A percentile compares a stretch with the other conserved stretches of the same genome.
Conservation (phyloP, 1,140 invertebrate species). For the Bombyx mandarina region DNA sequence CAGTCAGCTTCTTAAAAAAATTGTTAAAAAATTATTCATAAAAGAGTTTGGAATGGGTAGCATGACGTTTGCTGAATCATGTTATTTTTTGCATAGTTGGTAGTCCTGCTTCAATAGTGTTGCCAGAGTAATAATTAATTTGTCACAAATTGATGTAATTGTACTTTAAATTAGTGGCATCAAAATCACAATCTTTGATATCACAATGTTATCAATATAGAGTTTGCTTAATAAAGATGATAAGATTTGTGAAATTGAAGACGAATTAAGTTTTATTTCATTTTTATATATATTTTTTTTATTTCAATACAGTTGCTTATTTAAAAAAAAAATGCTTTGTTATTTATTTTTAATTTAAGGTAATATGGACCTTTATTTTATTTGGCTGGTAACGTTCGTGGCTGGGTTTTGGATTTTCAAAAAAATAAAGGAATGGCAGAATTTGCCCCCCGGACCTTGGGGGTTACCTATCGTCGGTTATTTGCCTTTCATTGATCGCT, state of each 20-base stretch:
- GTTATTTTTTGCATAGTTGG: not conserved
- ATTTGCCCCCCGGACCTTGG: conserved; percentile 82
- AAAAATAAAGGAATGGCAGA: conserved; percentile 47
- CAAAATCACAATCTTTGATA: too few relatives aligned
- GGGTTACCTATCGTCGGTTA: conserved; percentile 85
- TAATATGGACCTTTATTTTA: conserved; percentile 47
- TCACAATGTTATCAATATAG: too few relatives aligned
- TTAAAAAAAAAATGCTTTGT: not conserved
- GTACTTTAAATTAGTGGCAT: too few relatives aligned
- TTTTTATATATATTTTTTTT: too few relatives aligned
- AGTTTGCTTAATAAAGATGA: too few relatives aligned
- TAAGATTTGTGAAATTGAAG: too few relatives aligned
- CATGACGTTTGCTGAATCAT: not conserved
- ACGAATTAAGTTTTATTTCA: too few relatives aligned
- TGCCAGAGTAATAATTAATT: not conserved
- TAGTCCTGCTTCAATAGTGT: not conserved
- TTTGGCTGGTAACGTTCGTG: conserved; percentile 46
- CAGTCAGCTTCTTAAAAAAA: too few relatives aligned
- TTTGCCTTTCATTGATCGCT: conserved; percentile 78
- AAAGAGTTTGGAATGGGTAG: too few relatives aligned
- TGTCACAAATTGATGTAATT: too few relatives aligned
- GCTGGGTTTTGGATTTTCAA: conserved; percentile 55
- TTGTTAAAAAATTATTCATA: too few relatives aligned
- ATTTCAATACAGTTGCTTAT: not conserved
- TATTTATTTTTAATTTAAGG: conserved; percentile 1